Base-by-base conservation (phyloP, 2,113 vertebrate species). In the Sebastes fasciatus region DNA sequence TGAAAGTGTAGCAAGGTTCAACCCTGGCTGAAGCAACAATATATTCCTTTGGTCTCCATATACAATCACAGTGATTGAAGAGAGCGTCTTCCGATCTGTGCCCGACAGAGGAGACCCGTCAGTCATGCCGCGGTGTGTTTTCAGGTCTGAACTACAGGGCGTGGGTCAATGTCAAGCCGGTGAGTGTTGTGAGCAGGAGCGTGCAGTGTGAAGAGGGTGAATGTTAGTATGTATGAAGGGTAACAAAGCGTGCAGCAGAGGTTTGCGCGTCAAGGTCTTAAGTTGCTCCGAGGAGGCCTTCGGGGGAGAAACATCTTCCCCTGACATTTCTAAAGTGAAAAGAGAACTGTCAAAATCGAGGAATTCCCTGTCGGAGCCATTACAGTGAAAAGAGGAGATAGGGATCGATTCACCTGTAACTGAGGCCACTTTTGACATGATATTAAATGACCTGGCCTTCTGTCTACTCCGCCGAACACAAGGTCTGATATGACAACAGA, bases 341-440 rank as follows among this genome's bases (percentile, higher is more conserved):
- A 45, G 49, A 82, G 52, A 89, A 73, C 70, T 92, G 88, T 89
- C 88, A 93, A 89, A 91, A 84, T 43, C 4, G 64, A 84, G 77
- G 84, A 88, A 88, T 77, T 77, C 48, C 66, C 57, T 86, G 92
- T 90, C 86, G 84, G 86, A 85, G 70, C 80, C 77, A 88, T 94
- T 91, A 91, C 45, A 75, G 89, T 57, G 79, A 89, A 84, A 86
- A 88, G 80, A 86, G 83, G 84, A 90, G 88, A 92, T 84, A 66
- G 76, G 89, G 92, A 95, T 95, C 92, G 83, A 95, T 94, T 93
- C 90, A 90, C 90, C 92, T 86, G 91, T 86, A 91, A 89, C 90
- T 82, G 83, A 91, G 88, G 88, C 89, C 82, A 88, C 83, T 88
- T 93, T 88, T 92, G 91, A 94, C 92, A 89, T 93, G 76, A 93